A percentile compares a stretch with the other conserved stretches of the same genome.
phyloP scores from a whole-genome alignment of 2,888 invertebrate genomes.

The Volucella inflata region DNA sequence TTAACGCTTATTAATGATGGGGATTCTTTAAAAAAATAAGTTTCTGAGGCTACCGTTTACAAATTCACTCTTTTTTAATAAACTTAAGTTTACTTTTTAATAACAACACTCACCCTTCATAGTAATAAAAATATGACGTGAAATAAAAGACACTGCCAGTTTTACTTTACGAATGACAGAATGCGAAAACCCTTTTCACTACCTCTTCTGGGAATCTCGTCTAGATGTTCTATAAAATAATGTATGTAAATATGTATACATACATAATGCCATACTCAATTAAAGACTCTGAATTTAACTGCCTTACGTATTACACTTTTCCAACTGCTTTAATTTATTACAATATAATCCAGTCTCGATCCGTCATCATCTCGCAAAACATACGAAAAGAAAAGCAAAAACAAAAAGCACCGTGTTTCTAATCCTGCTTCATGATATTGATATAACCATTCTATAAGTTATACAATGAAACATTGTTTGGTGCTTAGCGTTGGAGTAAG shows the following conservation, averaged over 20 bases:
- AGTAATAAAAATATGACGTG: constrained; percentile 33
- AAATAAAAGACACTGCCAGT: constrained; percentile 28
- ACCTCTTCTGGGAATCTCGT: constrained; percentile 24
- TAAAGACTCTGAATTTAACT: background rate
- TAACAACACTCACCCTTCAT: constrained; percentile 31
- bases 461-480: constrained; percentile 65
- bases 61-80: constrained; percentile 41
- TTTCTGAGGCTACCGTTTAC: background rate
- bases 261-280: background rate
- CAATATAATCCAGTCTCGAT: constrained; percentile 61
- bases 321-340: constrained; percentile 57
- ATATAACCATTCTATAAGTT: constrained; percentile 68
- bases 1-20: background rate
- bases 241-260: background rate
- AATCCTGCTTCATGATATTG: constrained; percentile 48
- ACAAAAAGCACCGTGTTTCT: background rate
- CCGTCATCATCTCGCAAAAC: constrained; percentile 25
- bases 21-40: background rate
- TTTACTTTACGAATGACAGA: background rate
- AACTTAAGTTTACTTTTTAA: constrained; percentile 26
- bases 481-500: constrained; percentile 50
- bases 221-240: constrained; percentile 13
- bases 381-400: background rate
- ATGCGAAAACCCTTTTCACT: constrained; percentile 5
- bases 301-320: constrained; percentile 25